These are phyloP conservation scores for Lottia gigantea DNA, from an alignment of 2,888 invertebrate species.

Conservation along the genomic window DNA sequence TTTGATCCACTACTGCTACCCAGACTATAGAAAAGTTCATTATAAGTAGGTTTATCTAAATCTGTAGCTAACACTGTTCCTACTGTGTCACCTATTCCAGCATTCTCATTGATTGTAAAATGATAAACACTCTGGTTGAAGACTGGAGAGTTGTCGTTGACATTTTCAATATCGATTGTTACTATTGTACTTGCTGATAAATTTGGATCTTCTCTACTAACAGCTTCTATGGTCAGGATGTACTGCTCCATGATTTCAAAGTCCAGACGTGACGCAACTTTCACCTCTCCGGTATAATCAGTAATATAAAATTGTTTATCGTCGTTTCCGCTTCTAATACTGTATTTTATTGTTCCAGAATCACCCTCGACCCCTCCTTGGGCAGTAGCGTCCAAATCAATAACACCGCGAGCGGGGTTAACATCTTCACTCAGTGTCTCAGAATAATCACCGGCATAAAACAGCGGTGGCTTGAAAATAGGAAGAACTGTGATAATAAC, in stretches of 20 bases:
- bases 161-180: constrained; percentile 37
- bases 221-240: constrained; percentile 35
- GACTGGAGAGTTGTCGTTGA: constrained; percentile 47
- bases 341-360: constrained; percentile 35
- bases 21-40: background rate
- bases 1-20: background rate
- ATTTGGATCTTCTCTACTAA: constrained; percentile 30
- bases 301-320: constrained; percentile 36
- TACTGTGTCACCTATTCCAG: constrained; percentile 20
- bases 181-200: constrained; percentile 36
- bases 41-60: constrained; percentile 25
- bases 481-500: constrained; percentile 41
- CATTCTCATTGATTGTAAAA: constrained; percentile 37
- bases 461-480: constrained; percentile 33
- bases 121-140: constrained; percentile 33
- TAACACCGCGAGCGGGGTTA: constrained; percentile 30
- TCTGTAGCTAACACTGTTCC: constrained; percentile 40
- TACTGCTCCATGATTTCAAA: constrained; percentile 32
- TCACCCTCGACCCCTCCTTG: constrained; percentile 37
- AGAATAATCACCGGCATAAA: constrained; percentile 19
- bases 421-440: constrained; percentile 36
- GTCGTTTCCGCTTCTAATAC: constrained; percentile 35
- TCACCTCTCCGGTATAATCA: constrained; percentile 39
- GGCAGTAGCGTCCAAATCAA: constrained; percentile 42
- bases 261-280: constrained; percentile 35